Conservation (phyloP, 2,888 invertebrate species). For the Pheosia tremula region DNA sequence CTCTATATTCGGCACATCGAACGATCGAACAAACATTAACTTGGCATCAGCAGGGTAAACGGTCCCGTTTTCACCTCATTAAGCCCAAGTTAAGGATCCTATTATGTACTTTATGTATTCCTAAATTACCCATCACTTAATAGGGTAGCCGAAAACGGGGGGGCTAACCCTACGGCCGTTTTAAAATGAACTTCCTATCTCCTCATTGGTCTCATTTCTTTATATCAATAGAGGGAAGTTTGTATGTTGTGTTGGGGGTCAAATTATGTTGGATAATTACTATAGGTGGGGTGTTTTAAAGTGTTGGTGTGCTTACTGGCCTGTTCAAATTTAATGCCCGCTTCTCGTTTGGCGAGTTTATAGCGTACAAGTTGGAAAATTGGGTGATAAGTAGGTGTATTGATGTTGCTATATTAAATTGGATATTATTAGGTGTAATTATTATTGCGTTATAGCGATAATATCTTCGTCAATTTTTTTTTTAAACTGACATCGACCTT, state of each 20-base stretch:
- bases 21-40: conserved; percentile 63
- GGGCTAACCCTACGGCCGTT: conserved; percentile 66
- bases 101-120: conserved; percentile 84
- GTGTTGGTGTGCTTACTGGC: conserved; percentile 78
- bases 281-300: conserved; percentile 75
- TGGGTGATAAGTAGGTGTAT: conserved; percentile 48
- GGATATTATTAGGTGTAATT: background rate
- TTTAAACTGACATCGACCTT: no score
- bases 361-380: conserved; percentile 62
- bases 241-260: conserved; percentile 44
- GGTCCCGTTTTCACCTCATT: conserved; percentile 82
- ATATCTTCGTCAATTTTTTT: no score
- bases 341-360: conserved; percentile 58
- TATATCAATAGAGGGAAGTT: conserved; percentile 15
- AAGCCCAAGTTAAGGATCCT: conserved; percentile 79
- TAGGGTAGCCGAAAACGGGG: conserved; percentile 68
- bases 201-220: conserved; percentile 31
- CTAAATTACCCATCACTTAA: conserved; percentile 84
- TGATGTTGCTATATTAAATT: background rate
- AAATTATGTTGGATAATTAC: conserved; percentile 52
- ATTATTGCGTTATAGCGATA: no score
- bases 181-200: conserved; percentile 48
- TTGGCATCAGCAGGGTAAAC: conserved; percentile 62
- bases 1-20: conserved; percentile 46
- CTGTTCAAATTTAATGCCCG: conserved; percentile 78